Evolutionary conservation across 2,888 invertebrate species (phyloP).

Genomic region (Amiota minor): DNA sequence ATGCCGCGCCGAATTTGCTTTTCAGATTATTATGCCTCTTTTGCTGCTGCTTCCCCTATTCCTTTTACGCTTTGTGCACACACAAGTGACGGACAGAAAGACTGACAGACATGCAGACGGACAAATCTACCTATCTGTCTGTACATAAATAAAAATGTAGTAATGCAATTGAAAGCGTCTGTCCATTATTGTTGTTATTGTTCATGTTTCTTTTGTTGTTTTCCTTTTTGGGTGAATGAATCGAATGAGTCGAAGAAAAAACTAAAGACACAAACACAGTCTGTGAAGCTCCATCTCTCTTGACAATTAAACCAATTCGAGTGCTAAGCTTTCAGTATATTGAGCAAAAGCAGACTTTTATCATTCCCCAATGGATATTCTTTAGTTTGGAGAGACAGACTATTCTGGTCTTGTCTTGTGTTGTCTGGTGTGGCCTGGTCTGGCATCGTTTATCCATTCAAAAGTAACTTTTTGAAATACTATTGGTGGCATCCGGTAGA

Average conservation of each 20-base stretch:
- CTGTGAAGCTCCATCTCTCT: slow-evolving; percentile 6
- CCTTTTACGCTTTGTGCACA: slow-evolving; percentile 53
- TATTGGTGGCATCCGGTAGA: slow-evolving; percentile 64
- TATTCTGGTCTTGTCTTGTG: neutral
- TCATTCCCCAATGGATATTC: slow-evolving; percentile 5
- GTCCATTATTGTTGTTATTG: slow-evolving; percentile 53
- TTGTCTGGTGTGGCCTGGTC: neutral
- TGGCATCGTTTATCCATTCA: slow-evolving; percentile 32
- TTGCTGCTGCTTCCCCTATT: slow-evolving; percentile 2
- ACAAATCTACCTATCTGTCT: neutral
- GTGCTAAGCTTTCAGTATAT: slow-evolving; percentile 3
- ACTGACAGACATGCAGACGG: slow-evolving; percentile 6
- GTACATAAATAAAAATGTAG: slow-evolving; percentile 47
- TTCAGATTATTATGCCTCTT: slow-evolving; percentile 12
- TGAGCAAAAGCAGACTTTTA: slow-evolving; percentile 1
- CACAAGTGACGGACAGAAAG: slow-evolving; percentile 48
- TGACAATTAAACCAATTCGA: slow-evolving; percentile 23
- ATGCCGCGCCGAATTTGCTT: slow-evolving; percentile 42
- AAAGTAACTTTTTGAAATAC: slow-evolving; percentile 51
- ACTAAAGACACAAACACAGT: neutral
- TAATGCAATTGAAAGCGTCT: slow-evolving; percentile 37
- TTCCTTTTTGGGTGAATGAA: neutral
- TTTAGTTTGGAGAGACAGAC: neutral
- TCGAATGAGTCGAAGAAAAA: neutral
- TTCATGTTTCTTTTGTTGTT: slow-evolving; percentile 18